Evolutionary conservation across 2,113 vertebrate genomes (phyloP), one percentile per base, ranked within the genome.

Genomic region (Psilopsiagon aymara): DNA sequence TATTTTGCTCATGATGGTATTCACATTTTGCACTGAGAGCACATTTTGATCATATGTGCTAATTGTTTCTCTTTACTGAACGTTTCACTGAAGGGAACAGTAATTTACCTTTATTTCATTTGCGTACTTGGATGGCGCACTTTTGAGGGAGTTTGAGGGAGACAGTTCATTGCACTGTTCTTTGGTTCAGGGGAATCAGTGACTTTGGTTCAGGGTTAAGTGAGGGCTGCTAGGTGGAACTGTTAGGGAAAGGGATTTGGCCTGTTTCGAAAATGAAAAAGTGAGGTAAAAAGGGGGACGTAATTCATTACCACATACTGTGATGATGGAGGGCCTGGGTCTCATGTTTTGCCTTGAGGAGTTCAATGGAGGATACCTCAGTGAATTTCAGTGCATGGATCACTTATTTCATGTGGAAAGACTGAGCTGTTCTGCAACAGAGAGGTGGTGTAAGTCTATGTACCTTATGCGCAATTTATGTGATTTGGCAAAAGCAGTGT

Each of bases 81-180:
- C 33, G 11, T 49, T 90, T 73, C 33, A 49, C 17, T 39, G 4
- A n/a, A 52, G n/a, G 31, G 29, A 71, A 51, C 25, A 68, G 46
- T 39, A 70, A 67, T 59, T 68, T 68, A 68, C 19, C 11, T 71
- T 53, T 71, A 19, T 51, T 87, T 41, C 78, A 8, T 24, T 13
- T 75, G 3, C 24, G 21, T 63, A 5, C 8, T 49, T 76, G 47
- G 75, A 67, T 57, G 29, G 11, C 24, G 29, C 0, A 0, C 16
- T 67, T 82, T 41, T 17, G n/a, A 70, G n/a, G n/a, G n/a, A n/a
- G 3, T 39, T 3, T 60, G 35, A 33, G 7, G 25, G 52, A 17
- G 23, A 17, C 3, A 67, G 23, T 3, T 57, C 49, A 62, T 62
- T 59, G n/a, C 9, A 27, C 3, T 43, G 37, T 16, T 43, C 11